Base-by-base conservation (phyloP, 2,797 vertebrate species). In the Thaleichthys pacificus region DNA sequence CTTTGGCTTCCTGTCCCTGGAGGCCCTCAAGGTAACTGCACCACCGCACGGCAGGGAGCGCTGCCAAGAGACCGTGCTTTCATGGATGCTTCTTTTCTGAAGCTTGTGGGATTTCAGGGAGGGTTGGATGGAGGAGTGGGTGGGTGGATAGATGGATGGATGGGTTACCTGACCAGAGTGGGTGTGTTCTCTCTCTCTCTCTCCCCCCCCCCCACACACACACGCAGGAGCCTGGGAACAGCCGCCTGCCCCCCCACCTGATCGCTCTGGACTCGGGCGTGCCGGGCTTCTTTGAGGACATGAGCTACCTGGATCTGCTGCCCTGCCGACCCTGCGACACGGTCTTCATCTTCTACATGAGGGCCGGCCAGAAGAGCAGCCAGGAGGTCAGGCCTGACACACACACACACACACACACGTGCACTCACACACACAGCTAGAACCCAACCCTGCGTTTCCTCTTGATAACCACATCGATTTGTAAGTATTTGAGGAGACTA, bases 271-370 rank as follows among this genome's bases (percentile, higher is more conserved):
- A 98, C 86, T 93, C 96, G 0, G 89, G 93, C 63, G 87, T 95
- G 74, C 92, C 95, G 8, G 95, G 96, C 0, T 97, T 98, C 90
- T 95, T 91, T 80, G 95, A 97, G 78, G 95, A 95, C 77, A 90
- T 98, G 69, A 93, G 93, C 77, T 92, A 91, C 84, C 87, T 98
- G 88, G 97, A 98, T 87, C 91, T 94, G 70, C 87, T 97, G 60
- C 93, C 96, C 0, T 95, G 94, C 89, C 95, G 95, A 81, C 94
- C 93, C 75, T 95, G 95, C 74, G 95, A 97, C 86, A 96, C 94
- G 0, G 95, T 95, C 82, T 96, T 96, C 75, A 86, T 98, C 87
- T 97, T 97, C 91, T 98, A 96, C 83, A 92, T 98, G 95, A 95
- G 89, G 76, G 95, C 96, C 32, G 95, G 95, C 68, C 96, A 98